These are phyloP conservation scores for Mustela lutreola DNA, from an alignment of 2,113 vertebrate species.

Conservation along the genomic window DNA sequence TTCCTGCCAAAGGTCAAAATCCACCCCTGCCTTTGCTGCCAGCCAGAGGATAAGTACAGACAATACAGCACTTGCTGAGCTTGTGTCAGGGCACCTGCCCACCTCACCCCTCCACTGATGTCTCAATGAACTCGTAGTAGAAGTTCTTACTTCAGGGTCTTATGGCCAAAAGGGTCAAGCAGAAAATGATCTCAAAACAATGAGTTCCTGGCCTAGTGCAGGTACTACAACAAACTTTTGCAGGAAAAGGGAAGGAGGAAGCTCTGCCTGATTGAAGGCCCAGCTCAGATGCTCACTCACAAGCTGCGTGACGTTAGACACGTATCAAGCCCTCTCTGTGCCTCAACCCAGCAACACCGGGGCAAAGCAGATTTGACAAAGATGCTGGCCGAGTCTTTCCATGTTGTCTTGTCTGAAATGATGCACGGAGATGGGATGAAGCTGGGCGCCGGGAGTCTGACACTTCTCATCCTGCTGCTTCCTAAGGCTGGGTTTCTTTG, in stretches of 20 bases:
- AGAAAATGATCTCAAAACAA: conserved; percentile 23
- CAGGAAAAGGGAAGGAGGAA: not conserved
- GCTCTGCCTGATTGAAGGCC: not conserved
- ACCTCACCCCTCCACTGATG: not conserved
- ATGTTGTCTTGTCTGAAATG: not conserved
- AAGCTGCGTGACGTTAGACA: not conserved
- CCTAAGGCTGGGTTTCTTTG: not conserved
- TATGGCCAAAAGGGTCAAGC: not conserved
- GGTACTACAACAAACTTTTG: not conserved
- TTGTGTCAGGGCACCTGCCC: not conserved
- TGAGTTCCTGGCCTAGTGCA: not conserved
- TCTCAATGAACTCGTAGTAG: not conserved
- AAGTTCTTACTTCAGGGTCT: not conserved
- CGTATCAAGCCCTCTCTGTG: not conserved
- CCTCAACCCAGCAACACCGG: not conserved
- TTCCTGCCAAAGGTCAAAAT: not conserved
- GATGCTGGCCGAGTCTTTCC: not conserved
- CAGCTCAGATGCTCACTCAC: not conserved
- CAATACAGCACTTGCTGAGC: not conserved
- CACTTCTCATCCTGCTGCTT: not conserved
- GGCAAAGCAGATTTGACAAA: not conserved
- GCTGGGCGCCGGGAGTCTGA: not conserved
- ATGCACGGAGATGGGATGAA: not conserved
- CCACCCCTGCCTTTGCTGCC: not conserved
- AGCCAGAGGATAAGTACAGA: not conserved